Base-by-base conservation (phyloP, 2,888 invertebrate genomes). In the Lepetodrilus schrolli region DNA sequence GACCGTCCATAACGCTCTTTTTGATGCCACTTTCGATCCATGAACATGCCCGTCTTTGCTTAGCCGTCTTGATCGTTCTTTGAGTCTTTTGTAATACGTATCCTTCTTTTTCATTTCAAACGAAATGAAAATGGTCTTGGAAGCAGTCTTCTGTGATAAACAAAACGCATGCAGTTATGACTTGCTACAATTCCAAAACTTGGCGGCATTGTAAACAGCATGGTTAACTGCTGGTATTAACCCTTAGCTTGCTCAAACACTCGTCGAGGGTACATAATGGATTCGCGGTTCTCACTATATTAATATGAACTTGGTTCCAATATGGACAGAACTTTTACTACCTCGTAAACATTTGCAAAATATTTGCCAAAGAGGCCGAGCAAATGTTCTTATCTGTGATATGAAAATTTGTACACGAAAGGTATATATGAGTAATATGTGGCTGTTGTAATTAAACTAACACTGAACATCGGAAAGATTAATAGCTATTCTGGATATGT, bases 291-390 rank as follows among this genome's bases (percentile, higher is more conserved):
- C 34, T 58, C 58, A 30, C 58, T 30, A 30, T 58, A 58, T 58
- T 30, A 58, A 58, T 58, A 58, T 30, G 26, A 34, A 34, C 2
- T 58, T 58, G 26, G 34, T 58, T 58, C 30, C 58, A 30, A 30
- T 58, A 34, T 58, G 30, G 34, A 58, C 26, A 17, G 58, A n/a
- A 58, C 17, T 17, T 58, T 58, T 58, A 58, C 30, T 58, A 34
- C 30, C 58, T 58, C 58, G 34, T 58, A 58, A 58, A 58, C 30
- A 13, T 17, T 43, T 30, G 58, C 34, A 34, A 58, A 58, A 30
- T 58, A 58, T 58, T 58, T 58, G 30, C 58, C 58, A 58, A 26
- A 58, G 58, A 58, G n/a, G 48, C 58, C 58, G 34, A 21, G n/a
- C 58, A 58, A 58, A 58, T 34, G 26, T 26, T 26, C 17, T 58